phyloP scores from a whole-genome alignment of 2,888 invertebrate species.

The Trissonchulus sp. region DNA sequence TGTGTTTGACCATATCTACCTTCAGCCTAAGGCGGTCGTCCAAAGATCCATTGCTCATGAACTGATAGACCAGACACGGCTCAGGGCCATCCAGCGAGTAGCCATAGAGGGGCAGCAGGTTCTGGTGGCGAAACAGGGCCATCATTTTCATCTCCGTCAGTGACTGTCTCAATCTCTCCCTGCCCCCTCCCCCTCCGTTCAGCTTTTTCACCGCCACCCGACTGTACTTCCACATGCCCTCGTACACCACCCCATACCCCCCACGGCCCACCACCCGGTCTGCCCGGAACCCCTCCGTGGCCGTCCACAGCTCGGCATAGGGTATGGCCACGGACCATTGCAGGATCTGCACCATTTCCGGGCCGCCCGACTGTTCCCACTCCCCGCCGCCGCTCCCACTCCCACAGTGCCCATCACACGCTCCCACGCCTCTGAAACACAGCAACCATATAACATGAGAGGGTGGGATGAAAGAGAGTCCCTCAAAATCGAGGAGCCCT shows the following conservation, averaged over 20 bases:
- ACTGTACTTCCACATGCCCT: slow-evolving; percentile 78
- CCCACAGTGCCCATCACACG: no score
- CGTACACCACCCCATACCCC: slow-evolving; percentile 85
- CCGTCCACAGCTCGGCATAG: slow-evolving; percentile 68
- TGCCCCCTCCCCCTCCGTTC: no score
- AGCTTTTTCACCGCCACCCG: slow-evolving; percentile 80
- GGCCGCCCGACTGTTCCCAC: no score
- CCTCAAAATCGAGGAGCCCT: no score
- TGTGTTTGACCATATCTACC: no score
- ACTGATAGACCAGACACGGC: slow-evolving; percentile 83
- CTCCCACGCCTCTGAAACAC: no score
- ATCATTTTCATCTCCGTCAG: slow-evolving; percentile 52
- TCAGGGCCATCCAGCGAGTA: slow-evolving; percentile 72
- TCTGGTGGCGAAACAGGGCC: slow-evolving; percentile 70
- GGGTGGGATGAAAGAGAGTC: no score
- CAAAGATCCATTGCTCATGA: slow-evolving; percentile 84
- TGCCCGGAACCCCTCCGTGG: slow-evolving; percentile 73
- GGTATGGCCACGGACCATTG: slow-evolving; percentile 58
- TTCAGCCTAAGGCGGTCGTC: slow-evolving; percentile 80
- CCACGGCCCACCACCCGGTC: slow-evolving; percentile 69
- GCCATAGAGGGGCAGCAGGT: slow-evolving; percentile 79
- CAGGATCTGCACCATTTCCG: slow-evolving; percentile 39
- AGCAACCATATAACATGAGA: no score
- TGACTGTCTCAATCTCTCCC: slow-evolving; percentile 51
- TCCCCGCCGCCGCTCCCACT: no score